Evolutionary conservation across 35 echinoderm and acorn worm species (phyloP), one percentile per base, ranked within the genome.

Genomic region (Patiria miniata): DNA sequence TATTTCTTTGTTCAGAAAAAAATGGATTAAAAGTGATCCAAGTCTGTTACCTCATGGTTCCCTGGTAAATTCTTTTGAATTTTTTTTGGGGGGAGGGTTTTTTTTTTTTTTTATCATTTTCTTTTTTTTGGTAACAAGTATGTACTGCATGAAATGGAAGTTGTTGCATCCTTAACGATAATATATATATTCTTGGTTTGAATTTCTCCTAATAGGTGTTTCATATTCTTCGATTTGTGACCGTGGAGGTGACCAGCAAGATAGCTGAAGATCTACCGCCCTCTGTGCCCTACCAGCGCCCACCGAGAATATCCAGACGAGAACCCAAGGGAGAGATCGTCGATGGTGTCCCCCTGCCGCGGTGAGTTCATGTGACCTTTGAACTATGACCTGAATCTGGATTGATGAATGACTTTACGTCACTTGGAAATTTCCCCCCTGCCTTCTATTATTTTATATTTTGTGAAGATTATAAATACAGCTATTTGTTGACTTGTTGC

Each of bases 151-250:
- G n/a, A n/a, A n/a, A n/a, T n/a, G n/a, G n/a, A n/a, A n/a, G n/a
- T n/a, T n/a, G n/a, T n/a, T n/a, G n/a, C n/a, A n/a, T 10, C 26
- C 36, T 32, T 76, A 76, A 76, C 26, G 8, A n/a, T 9, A 32
- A 32, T 76, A 21, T 47, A 4, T 5, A 2, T 51, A 19, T 36
- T 19, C 21, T 54, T 26, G 56, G 51, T 61, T 61, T 1, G 56
- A 76, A 18, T 3, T 39, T 73, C 36, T 78, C 21, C 52, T 33
- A 23, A 39, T 29, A 90, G 88, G 81, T 90, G 32, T 90, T 90
- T 44, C 88, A 90, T 40, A 84, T 90, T 80, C 76, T 90, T 29
- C 57, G 88, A 14, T 90, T 90, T 84, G 40, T 84, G 32, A 73
- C 88, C 14, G 65, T 90, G 32, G 52, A 32, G 44, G 88, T 90